These are phyloP conservation scores for Allolobophora icterica DNA, from an alignment of 2,888 invertebrate genomes.

Conservation along the genomic window DNA sequence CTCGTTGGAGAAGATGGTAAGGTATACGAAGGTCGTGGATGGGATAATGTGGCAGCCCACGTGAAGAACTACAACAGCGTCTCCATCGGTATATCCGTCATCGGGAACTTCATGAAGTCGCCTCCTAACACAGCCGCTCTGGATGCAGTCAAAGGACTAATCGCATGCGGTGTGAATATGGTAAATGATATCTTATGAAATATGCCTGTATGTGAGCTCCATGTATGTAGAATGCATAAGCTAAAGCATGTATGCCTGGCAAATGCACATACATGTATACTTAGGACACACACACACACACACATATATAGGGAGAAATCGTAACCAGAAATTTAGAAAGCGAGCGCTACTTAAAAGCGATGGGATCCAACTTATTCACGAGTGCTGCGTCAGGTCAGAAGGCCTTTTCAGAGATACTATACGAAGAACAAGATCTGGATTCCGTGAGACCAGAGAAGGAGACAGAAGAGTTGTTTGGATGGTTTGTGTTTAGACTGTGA, in stretches of 20 bases:
- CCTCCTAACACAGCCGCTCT: constrained; percentile 49
- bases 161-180: constrained; percentile 47
- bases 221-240: not conserved
- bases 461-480: too few relatives aligned
- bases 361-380: too few relatives aligned
- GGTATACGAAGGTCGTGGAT: constrained; percentile 50
- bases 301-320: too few relatives aligned
- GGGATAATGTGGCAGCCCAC: constrained; percentile 48
- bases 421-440: too few relatives aligned
- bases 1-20: constrained; percentile 50
- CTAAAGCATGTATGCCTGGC: not conserved
- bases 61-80: constrained; percentile 69
- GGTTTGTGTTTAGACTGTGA: too few relatives aligned
- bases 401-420: too few relatives aligned
- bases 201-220: not conserved
- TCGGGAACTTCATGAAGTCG: constrained; percentile 51
- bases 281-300: too few relatives aligned
- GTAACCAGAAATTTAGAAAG: too few relatives aligned
- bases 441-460: too few relatives aligned
- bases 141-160: constrained; percentile 48
- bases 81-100: constrained; percentile 51
- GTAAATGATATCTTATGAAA: not conserved
- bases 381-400: too few relatives aligned
- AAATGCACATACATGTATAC: not conserved
- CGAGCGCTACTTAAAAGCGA: too few relatives aligned